Conservation (phyloP, 2,113 vertebrate species). For the Pedionomus torquatus region DNA sequence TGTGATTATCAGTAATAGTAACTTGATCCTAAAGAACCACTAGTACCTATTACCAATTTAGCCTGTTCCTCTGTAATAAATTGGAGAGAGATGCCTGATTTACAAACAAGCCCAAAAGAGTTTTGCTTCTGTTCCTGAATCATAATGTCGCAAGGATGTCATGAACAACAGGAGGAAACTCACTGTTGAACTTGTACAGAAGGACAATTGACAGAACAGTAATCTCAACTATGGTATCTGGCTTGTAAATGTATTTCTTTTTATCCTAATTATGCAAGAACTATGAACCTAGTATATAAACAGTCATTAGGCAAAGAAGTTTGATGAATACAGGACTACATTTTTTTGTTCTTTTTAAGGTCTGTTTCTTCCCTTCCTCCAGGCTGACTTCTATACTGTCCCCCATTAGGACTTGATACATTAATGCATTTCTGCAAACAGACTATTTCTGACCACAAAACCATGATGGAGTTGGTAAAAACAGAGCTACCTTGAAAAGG, state of each 20-base stretch:
- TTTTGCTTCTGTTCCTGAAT: background rate
- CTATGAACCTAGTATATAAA: background rate
- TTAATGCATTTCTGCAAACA: background rate
- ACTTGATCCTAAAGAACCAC: background rate
- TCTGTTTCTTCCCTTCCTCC: background rate
- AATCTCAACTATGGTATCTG: background rate
- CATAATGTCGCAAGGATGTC: background rate
- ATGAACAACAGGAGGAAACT: conserved; percentile 22
- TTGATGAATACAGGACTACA: background rate
- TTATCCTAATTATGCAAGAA: background rate
- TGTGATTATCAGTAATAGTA: background rate
- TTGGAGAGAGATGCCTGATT: background rate
- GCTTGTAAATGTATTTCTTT: background rate
- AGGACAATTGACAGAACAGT: background rate
- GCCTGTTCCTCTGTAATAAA: background rate
- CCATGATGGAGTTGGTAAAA: background rate
- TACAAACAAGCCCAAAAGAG: background rate
- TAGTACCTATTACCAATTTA: background rate
- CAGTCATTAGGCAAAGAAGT: background rate
- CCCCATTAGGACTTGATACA: background rate
- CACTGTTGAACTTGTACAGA: background rate
- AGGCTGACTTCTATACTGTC: background rate
- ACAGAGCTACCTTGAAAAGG: background rate
- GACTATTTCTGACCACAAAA: background rate
- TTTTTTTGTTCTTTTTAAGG: background rate